These are phyloP conservation scores for Diphyllodes magnificus DNA, from an alignment of 2,113 vertebrate genomes.

Conservation along the genomic window DNA sequence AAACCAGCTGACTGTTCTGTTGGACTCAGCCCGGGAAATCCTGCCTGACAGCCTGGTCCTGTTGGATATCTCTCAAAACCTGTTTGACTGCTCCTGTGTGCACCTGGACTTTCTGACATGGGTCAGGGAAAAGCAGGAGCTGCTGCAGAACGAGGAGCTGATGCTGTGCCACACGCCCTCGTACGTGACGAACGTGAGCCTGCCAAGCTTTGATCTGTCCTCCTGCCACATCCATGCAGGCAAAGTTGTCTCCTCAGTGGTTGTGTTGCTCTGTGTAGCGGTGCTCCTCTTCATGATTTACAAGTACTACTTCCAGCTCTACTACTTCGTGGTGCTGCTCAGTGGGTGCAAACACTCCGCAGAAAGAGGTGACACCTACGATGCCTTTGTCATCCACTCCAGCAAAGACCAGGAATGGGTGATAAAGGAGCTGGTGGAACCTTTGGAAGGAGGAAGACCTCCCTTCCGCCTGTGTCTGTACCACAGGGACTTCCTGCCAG, in stretches of 20 bases:
- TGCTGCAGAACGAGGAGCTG: slow-evolving; percentile 27
- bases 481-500: slow-evolving; percentile 75
- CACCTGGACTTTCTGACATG: slow-evolving; percentile 68
- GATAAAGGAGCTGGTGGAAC: slow-evolving; percentile 70
- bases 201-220: slow-evolving; percentile 42
- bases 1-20: slow-evolving; percentile 62
- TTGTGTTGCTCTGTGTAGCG: not conserved
- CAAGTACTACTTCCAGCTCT: slow-evolving; percentile 74
- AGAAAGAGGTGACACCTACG: slow-evolving; percentile 62
- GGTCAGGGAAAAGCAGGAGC: slow-evolving; percentile 37
- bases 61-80: slow-evolving; percentile 69
- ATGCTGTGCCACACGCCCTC: slow-evolving; percentile 59
- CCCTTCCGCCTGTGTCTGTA: slow-evolving; percentile 73
- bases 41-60: slow-evolving; percentile 44
- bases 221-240: slow-evolving; percentile 28
- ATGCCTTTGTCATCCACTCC: slow-evolving; percentile 79
- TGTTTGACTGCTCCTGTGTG: slow-evolving; percentile 69
- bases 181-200: not conserved
- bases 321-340: slow-evolving; percentile 61
- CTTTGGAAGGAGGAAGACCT: slow-evolving; percentile 70
- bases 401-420: slow-evolving; percentile 80
- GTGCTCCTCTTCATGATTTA: slow-evolving; percentile 50
- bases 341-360: slow-evolving; percentile 49
- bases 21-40: slow-evolving; percentile 6
- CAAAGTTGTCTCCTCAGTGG: not conserved